Conservation (phyloP, 2,113 vertebrate species). For the Platichthys stellatus region DNA sequence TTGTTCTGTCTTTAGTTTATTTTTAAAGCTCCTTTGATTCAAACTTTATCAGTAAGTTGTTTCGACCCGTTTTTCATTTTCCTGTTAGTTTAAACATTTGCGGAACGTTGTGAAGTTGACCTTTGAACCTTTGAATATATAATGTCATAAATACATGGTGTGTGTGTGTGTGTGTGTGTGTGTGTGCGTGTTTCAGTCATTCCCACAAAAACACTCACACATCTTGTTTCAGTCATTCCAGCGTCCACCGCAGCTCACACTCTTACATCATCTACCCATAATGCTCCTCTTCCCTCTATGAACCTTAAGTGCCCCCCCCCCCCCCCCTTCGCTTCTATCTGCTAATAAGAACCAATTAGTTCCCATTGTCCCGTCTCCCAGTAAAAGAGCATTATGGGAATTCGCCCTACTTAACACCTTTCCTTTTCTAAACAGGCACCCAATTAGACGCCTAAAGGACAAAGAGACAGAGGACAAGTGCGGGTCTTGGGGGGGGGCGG, state of each 20-base stretch:
- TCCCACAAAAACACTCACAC: background rate
- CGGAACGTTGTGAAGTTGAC: too few species aligned
- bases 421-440: constrained; percentile 72
- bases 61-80: too few species aligned
- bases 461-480: constrained; percentile 68
- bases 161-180: too few species aligned
- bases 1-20: too few species aligned
- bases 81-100: too few species aligned
- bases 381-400: constrained; percentile 73
- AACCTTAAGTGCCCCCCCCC: constrained; percentile 40
- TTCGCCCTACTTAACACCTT: constrained; percentile 73
- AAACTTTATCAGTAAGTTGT: too few species aligned
- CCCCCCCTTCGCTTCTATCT: constrained; percentile 26
- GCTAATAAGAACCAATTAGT: constrained; percentile 74
- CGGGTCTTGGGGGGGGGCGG: constrained; percentile 33
- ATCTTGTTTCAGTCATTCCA: background rate
- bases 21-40: too few species aligned
- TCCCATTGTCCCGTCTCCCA: constrained; percentile 58
- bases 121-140: too few species aligned
- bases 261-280: constrained; percentile 38
- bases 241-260: constrained; percentile 2
- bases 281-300: constrained; percentile 53
- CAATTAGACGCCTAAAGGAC: constrained; percentile 72
- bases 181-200: too few species aligned
- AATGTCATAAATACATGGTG: too few species aligned